Conservation (phyloP, 2,888 invertebrate genomes). For the Geotrupes spiniger region DNA sequence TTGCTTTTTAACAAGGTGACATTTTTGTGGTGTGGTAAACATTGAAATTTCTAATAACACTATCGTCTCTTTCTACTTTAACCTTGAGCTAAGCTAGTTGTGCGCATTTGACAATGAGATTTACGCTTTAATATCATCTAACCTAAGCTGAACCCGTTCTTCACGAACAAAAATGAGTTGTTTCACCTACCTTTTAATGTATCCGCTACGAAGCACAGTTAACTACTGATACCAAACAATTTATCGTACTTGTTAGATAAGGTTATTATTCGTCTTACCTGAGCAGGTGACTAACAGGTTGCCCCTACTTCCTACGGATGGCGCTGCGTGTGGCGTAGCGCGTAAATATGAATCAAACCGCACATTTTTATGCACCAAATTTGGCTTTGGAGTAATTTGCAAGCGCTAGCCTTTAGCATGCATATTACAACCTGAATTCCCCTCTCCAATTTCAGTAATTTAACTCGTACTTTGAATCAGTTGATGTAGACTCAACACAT, state of each 20-base stretch:
- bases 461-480: constrained; percentile 23
- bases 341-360: not conserved
- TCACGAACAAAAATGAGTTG: too few species aligned
- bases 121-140: too few species aligned
- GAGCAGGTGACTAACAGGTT: not conserved
- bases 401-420: constrained; percentile 3
- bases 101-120: not conserved
- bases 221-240: not conserved
- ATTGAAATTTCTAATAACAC: too few species aligned
- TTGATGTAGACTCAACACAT: constrained; percentile 19
- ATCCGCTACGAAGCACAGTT: not conserved
- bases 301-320: not conserved
- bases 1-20: constrained; percentile 1
- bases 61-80: not conserved
- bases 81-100: constrained; percentile 2
- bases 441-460: constrained; percentile 27
- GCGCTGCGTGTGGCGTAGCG: not conserved
- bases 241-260: constrained; percentile 1
- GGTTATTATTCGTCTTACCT: constrained; percentile 1
- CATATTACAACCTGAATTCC: constrained; percentile 24
- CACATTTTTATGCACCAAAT: not conserved
- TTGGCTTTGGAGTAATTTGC: too few species aligned
- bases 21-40: too few species aligned
- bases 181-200: not conserved
- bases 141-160: too few species aligned